Conservation (phyloP, 1,140 invertebrate genomes). For the Sarcophaga peregrina region DNA sequence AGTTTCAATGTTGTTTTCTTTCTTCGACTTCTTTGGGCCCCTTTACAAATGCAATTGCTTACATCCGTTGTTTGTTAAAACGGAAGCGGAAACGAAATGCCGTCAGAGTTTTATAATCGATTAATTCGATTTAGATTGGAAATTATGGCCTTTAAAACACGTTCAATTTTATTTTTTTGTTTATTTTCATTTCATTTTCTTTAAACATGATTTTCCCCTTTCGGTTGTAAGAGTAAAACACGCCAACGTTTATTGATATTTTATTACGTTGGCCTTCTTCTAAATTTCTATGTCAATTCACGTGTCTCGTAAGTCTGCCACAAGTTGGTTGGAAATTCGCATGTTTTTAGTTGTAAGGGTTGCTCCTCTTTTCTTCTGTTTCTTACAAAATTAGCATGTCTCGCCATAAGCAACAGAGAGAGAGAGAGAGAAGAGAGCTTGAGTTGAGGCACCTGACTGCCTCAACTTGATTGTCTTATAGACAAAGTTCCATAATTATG, state of each 20-base stretch:
- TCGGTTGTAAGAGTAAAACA: constrained; percentile 7
- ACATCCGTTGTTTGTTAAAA: constrained; percentile 50
- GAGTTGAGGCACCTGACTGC: constrained; percentile 2
- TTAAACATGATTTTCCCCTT: neutral
- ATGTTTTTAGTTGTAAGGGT: neutral
- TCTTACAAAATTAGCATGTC: constrained; percentile 17
- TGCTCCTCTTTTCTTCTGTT: too few relatives aligned
- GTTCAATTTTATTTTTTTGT: constrained; percentile 1
- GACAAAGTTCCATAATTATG: neutral
- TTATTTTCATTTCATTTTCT: neutral
- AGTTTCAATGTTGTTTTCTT: constrained; percentile 11
- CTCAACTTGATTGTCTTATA: neutral
- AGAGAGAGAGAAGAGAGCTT: too few relatives aligned
- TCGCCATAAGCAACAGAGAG: neutral
- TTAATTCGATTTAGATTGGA: constrained; percentile 66
- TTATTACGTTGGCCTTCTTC: constrained; percentile 43
- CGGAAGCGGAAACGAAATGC: constrained; percentile 66
- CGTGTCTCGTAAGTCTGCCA: constrained; percentile 1
- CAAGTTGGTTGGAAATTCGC: neutral
- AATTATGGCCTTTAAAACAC: constrained; percentile 56
- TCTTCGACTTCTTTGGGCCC: constrained; percentile 2
- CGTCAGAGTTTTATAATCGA: constrained; percentile 64
- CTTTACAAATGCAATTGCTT: constrained; percentile 34
- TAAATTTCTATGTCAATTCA: constrained; percentile 20
- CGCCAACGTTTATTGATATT: constrained; percentile 48